phyloP scores from a whole-genome alignment of 2,113 vertebrate genomes.

The Crocuta crocuta region DNA sequence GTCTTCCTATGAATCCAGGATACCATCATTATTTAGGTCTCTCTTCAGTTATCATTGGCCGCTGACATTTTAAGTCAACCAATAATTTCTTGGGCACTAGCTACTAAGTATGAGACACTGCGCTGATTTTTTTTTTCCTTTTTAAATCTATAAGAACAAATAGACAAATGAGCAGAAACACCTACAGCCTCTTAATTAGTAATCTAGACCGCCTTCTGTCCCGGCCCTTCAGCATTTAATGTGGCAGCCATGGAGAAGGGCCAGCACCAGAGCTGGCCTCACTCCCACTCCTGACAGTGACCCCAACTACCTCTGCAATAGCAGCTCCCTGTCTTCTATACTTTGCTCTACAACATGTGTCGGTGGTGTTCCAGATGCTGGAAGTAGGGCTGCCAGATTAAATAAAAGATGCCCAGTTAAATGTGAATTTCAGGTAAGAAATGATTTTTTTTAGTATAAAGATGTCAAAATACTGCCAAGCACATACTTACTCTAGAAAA shows the following conservation, averaged over 20 bases:
- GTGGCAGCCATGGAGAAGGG: not conserved
- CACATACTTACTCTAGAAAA: not conserved
- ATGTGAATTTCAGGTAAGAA: not conserved
- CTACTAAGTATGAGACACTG: not conserved
- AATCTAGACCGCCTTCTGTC: not conserved
- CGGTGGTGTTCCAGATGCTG: not conserved
- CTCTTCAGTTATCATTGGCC: not conserved
- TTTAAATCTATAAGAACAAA: not conserved
- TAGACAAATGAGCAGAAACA: not conserved
- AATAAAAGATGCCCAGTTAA: not conserved
- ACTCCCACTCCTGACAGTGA: too few relatives aligned
- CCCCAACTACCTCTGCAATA: not conserved
- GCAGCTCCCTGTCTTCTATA: not conserved
- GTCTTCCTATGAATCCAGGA: not conserved
- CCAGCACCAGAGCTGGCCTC: too few relatives aligned
- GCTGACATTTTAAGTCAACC: constrained; percentile 11
- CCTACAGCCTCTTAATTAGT: not conserved
- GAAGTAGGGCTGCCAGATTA: not conserved
- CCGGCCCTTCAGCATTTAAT: not conserved
- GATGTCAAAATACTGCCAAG: not conserved
- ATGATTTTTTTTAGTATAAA: not conserved
- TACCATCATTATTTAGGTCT: not conserved
- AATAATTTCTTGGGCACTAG: not conserved
- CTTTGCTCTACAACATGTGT: not conserved
- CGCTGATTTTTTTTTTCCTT: not conserved